Base-by-base conservation (phyloP, 2,797 vertebrate genomes). In the Sebastes alutus region DNA sequence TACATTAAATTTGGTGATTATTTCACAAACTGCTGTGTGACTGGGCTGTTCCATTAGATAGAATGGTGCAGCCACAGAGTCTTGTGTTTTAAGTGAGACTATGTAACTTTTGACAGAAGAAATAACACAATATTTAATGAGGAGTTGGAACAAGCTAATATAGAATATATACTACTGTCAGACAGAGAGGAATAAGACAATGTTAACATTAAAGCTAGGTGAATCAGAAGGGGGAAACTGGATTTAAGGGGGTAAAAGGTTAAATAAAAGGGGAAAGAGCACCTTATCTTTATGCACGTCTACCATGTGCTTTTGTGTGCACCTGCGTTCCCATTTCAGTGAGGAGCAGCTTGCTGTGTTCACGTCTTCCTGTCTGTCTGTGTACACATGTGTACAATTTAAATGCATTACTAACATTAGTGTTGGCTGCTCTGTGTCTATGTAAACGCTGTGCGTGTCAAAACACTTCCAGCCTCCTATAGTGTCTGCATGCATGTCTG, bases 401-500 rank as follows among this genome's bases (percentile, higher is more conserved):
- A 29, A 77, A 42, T 49, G 70, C 63, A 20, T 81, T 49, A 35
- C 20, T 16, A 67, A 52, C 65, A 54, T 54, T 56, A 61, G 54
- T 70, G 71, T 72, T 65, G 35, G 65, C 62, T 61, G 61, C 65
- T 56, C 35, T 64, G 61, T 66, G 78, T 68, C 65, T 30, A 27
- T 75, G 65, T 73, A 63, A 46, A 46, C 18, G 29, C 72, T 59
- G 25, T 35, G 35, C 16, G 23, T 71, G 70, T 83, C 73, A 71
- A 61, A 82, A 73, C 82, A 82, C 55, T 65, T 61, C 38, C 35
- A 77, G 63, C 52, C 64, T 56, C 58, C 69, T 30, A 55, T 33
- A 32, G 78, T 76, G 78, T 29, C 52, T 33, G 35, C 46, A 70
- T 80, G 78, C 62, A 61, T 76, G 76, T 81, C 70, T 87, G 82